Percentiles rank a stretch among this genome's conserved stretches.
phyloP scores from a whole-genome alignment of 2,113 vertebrate genomes.

The Eptesicus fuscus region DNA sequence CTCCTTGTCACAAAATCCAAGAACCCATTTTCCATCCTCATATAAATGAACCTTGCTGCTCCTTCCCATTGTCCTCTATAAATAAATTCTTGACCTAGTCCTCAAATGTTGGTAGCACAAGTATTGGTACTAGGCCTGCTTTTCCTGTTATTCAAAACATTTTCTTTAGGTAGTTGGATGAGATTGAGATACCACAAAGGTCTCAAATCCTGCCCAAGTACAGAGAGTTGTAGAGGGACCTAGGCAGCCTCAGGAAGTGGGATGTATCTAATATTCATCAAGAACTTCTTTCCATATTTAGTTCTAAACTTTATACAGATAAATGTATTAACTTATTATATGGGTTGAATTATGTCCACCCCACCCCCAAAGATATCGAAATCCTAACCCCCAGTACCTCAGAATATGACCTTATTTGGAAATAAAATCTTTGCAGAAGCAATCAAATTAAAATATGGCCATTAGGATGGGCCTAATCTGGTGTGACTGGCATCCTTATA shows the following conservation, averaged over 20 bases:
- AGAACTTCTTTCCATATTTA: not conserved
- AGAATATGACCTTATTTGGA: not conserved
- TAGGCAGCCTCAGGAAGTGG: not conserved
- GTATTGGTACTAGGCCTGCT: not conserved
- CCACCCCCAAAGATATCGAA: not conserved
- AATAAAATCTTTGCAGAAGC: not conserved
- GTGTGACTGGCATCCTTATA: not conserved
- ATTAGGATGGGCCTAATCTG: not conserved
- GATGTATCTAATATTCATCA: not conserved
- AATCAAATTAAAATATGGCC: not conserved
- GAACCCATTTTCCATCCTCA: not conserved
- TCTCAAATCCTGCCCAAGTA: not conserved
- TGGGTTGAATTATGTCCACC: not conserved
- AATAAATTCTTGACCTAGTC: not conserved
- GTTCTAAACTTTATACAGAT: not conserved
- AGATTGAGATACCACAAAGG: not conserved
- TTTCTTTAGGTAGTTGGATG: not conserved
- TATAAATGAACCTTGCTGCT: not conserved
- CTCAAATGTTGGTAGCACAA: not conserved
- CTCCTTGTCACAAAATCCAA: slow-evolving; percentile 3
- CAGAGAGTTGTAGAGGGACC: not conserved
- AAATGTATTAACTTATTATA: not conserved
- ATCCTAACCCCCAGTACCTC: not conserved
- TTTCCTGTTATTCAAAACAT: not conserved
- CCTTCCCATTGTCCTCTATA: not conserved